phyloP scores from a whole-genome alignment of 2,888 invertebrate genomes.

The Periphyllus acericola region DNA sequence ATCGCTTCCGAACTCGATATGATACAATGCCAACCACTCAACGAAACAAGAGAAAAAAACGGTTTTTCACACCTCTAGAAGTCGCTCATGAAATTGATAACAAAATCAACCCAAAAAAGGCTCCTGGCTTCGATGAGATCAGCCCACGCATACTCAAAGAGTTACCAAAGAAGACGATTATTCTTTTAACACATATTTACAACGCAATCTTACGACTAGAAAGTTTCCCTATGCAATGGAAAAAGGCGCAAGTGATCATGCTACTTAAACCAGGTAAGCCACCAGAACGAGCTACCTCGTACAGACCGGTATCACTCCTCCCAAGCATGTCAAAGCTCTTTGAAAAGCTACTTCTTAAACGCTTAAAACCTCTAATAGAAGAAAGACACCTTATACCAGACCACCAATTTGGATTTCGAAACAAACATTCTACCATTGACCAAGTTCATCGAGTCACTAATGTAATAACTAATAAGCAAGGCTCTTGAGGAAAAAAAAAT shows the following conservation, averaged over 20 bases:
- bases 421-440: background rate
- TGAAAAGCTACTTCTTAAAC: too few relatives aligned
- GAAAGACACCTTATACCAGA: conserved; percentile 2
- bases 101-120: too few relatives aligned
- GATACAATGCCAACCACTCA: background rate
- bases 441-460: too few relatives aligned
- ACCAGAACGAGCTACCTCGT: too few relatives aligned
- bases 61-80: conserved; percentile 13
- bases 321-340: too few relatives aligned
- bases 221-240: conserved; percentile 8
- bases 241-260: conserved; percentile 2
- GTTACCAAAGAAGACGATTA: conserved; percentile 23
- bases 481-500: too few relatives aligned
- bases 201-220: background rate
- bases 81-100: conserved; percentile 18
- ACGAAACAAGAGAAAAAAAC: conserved; percentile 15
- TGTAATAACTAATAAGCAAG: too few relatives aligned
- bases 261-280: conserved; percentile 15
- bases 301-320: too few relatives aligned
- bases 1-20: background rate
- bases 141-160: conserved; percentile 1
- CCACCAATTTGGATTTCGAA: background rate
- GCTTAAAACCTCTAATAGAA: too few relatives aligned
- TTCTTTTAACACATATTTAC: conserved; percentile 7
- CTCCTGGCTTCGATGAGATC: too few relatives aligned